Conservation (phyloP, 2,797 vertebrate species). For the Nyctalus aviator region DNA sequence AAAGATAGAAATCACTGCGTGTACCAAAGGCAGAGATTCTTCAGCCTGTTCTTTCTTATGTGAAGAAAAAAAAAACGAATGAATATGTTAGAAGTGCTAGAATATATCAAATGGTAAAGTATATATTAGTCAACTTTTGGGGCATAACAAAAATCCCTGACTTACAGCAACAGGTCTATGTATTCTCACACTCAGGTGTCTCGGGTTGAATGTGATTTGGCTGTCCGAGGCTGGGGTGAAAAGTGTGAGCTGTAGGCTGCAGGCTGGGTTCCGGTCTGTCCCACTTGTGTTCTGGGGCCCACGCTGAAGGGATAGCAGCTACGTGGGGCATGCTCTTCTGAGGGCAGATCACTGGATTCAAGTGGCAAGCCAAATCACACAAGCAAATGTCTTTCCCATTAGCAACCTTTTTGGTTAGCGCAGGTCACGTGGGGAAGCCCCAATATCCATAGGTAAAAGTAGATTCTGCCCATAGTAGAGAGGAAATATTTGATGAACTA, state of each 20-base stretch:
- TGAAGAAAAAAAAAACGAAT: conserved; percentile 47
- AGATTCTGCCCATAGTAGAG: background rate
- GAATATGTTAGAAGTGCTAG: conserved; percentile 1
- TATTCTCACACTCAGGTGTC: background rate
- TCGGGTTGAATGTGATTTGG: background rate
- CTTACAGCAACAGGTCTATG: conserved; percentile 29
- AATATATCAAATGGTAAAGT: background rate
- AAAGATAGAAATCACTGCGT: conserved; percentile 33
- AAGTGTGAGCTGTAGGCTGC: too few species aligned
- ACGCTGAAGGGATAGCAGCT: background rate
- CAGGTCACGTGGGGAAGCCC: background rate
- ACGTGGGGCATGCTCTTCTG: background rate
- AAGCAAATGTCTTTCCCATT: background rate
- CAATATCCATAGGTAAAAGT: background rate
- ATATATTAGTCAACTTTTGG: background rate
- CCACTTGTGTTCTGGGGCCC: background rate
- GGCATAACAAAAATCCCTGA: background rate
- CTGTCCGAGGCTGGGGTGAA: background rate
- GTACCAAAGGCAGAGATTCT: conserved; percentile 20
- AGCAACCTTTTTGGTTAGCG: background rate
- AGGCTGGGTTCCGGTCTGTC: background rate
- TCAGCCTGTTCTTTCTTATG: conserved; percentile 3
- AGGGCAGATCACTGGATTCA: background rate
- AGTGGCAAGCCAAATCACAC: background rate
- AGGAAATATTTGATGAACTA: conserved; percentile 15